Evolutionary conservation across 1,140 invertebrate genomes (phyloP).

Genomic region (Anastrepha obliqua): DNA sequence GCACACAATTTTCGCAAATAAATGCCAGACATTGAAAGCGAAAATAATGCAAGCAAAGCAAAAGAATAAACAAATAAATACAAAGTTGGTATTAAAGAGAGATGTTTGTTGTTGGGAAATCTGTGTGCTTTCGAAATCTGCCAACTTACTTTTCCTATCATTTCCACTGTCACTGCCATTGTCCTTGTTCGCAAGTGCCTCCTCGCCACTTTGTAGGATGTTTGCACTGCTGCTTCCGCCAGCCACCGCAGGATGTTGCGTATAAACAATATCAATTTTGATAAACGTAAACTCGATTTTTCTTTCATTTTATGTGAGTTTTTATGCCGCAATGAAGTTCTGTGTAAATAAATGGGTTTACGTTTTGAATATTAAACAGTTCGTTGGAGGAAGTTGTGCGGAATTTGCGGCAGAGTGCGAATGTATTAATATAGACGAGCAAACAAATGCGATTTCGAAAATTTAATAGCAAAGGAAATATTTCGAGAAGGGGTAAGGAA

Average conservation of each 20-base stretch:
- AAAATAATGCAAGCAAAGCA: slow-evolving; percentile 33
- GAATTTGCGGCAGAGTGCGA: no score
- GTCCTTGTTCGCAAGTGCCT: not conserved
- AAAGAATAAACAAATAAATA: slow-evolving; percentile 43
- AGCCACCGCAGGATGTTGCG: slow-evolving; percentile 33
- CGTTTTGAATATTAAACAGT: slow-evolving; percentile 46
- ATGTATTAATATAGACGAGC: no score
- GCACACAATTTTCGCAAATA: slow-evolving; percentile 1
- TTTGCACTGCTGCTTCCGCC: not conserved
- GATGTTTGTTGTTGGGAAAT: not conserved
- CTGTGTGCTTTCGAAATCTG: not conserved
- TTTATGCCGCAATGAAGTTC: slow-evolving; percentile 47
- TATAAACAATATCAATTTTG: slow-evolving; percentile 55
- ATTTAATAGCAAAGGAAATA: not conserved
- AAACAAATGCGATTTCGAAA: not conserved
- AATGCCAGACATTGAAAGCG: slow-evolving; percentile 20
- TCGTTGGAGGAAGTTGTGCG: not conserved
- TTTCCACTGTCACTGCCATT: not conserved
- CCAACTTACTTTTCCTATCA: slow-evolving; percentile 21
- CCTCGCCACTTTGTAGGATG: not conserved
- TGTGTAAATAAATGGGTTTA: slow-evolving; percentile 42
- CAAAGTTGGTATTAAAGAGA: not conserved
- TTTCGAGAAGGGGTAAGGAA: no score
- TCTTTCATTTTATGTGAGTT: slow-evolving; percentile 46
- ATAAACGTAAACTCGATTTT: slow-evolving; percentile 52